Conservation (phyloP, 2,888 invertebrate species). For the Brenthis daphne region DNA sequence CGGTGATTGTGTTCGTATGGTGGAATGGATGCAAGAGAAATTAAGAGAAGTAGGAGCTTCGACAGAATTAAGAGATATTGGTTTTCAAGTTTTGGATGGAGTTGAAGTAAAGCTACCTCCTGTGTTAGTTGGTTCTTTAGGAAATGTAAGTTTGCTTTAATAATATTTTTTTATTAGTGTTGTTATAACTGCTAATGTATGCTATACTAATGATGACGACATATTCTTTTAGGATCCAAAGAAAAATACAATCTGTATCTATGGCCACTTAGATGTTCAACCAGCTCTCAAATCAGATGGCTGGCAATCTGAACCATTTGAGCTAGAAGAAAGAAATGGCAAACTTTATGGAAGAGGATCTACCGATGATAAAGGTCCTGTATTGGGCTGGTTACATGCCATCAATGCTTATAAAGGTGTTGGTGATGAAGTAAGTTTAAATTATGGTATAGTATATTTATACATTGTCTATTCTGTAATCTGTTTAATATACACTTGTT, state of each 20-base stretch:
- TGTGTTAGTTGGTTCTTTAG: constrained; percentile 90
- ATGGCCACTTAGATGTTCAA: constrained; percentile 99
- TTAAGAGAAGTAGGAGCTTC: constrained; percentile 87
- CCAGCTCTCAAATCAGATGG: constrained; percentile 96
- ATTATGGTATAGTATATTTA: not conserved
- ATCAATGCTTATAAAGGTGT: constrained; percentile 92
- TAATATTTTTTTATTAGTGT: not conserved
- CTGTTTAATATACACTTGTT: constrained; percentile 6
- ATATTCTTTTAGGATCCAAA: constrained; percentile 82
- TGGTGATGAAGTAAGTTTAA: constrained; percentile 77
- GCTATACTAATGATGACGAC: not conserved
- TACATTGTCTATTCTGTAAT: no score
- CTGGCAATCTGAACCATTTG: constrained; percentile 98
- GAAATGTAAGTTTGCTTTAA: constrained; percentile 76
- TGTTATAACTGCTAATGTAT: not conserved
- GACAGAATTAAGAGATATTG: constrained; percentile 89
- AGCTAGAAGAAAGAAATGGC: constrained; percentile 91
- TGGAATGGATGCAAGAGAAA: constrained; percentile 89
- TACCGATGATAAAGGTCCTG: constrained; percentile 97
- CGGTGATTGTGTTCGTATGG: constrained; percentile 91
- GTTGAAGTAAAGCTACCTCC: constrained; percentile 90
- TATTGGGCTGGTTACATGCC: constrained; percentile 97
- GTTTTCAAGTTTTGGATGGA: constrained; percentile 88
- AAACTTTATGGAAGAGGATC: constrained; percentile 96
- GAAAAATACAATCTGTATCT: constrained; percentile 96